Conservation (phyloP, 2,888 invertebrate species). For the Dasypolia templi region DNA sequence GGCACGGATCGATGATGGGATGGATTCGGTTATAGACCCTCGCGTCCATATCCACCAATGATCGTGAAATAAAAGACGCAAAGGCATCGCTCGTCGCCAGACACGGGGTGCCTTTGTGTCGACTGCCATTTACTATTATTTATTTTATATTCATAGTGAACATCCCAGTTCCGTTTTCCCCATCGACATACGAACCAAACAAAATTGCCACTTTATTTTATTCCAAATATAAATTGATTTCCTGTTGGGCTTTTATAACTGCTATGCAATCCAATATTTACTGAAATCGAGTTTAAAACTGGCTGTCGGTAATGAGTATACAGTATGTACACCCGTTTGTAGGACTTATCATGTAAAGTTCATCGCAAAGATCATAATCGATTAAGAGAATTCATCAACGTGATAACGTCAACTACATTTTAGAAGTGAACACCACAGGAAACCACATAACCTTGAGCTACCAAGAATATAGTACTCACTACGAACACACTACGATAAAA, state of each 20-base stretch:
- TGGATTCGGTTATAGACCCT: too few species aligned
- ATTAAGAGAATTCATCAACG: background rate
- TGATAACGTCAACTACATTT: background rate
- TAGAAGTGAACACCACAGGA: background rate
- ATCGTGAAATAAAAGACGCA: too few species aligned
- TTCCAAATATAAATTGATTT: background rate
- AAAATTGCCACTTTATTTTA: slow-evolving; percentile 2
- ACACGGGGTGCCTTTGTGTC: too few species aligned
- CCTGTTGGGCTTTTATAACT: background rate
- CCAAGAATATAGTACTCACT: background rate
- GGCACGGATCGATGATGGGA: too few species aligned
- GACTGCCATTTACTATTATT: too few species aligned
- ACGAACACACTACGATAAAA: slow-evolving; percentile 28
- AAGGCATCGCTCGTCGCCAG: too few species aligned
- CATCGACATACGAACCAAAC: background rate
- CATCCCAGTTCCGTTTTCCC: slow-evolving; percentile 20
- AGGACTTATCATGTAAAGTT: background rate
- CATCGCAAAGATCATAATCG: background rate
- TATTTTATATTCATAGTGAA: too few species aligned
- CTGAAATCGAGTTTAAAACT: too few species aligned
- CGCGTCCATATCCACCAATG: too few species aligned
- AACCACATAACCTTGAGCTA: slow-evolving; percentile 23
- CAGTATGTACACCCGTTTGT: background rate
- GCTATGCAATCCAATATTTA: background rate
- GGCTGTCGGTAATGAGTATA: too few species aligned